Percentiles rank a stretch among this genome's conserved stretches.
Evolutionary conservation across 2,888 invertebrate genomes (phyloP).

Genomic region (Dicycla oo): DNA sequence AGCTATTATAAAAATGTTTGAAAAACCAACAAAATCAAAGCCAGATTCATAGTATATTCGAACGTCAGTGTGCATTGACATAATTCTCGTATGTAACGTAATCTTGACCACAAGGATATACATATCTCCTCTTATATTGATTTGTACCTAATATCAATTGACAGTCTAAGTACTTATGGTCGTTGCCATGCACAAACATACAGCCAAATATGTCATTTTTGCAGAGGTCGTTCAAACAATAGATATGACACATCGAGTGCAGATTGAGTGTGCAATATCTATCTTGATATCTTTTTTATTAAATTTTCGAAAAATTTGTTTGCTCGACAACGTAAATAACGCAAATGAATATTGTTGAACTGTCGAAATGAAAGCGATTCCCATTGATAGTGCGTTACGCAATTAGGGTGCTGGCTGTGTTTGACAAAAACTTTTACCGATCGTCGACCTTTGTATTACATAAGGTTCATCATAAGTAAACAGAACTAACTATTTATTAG

Average conservation of each 20-base stretch:
- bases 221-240: constrained; percentile 14
- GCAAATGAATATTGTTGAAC: no score
- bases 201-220: constrained; percentile 11
- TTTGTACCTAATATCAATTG: constrained; percentile 60
- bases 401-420: no score
- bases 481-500: constrained; percentile 44
- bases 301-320: no score
- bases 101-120: constrained; percentile 64
- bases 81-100: constrained; percentile 57
- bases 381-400: no score
- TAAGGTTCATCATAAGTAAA: constrained; percentile 17
- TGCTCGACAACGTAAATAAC: no score
- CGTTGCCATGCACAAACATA: constrained; percentile 25
- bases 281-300: constrained; percentile 20
- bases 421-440: neutral
- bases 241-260: constrained; percentile 15
- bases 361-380: no score
- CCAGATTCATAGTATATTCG: constrained; percentile 3
- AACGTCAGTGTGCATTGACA: constrained; percentile 34
- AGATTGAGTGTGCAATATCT: constrained; percentile 1
- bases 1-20: neutral
- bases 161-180: constrained; percentile 24
- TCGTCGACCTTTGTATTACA: constrained; percentile 19
- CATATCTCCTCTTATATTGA: constrained; percentile 49
- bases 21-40: neutral